These are phyloP conservation scores for Platycheirus rosarum DNA, from an alignment of 2,888 invertebrate species.

Conservation along the genomic window DNA sequence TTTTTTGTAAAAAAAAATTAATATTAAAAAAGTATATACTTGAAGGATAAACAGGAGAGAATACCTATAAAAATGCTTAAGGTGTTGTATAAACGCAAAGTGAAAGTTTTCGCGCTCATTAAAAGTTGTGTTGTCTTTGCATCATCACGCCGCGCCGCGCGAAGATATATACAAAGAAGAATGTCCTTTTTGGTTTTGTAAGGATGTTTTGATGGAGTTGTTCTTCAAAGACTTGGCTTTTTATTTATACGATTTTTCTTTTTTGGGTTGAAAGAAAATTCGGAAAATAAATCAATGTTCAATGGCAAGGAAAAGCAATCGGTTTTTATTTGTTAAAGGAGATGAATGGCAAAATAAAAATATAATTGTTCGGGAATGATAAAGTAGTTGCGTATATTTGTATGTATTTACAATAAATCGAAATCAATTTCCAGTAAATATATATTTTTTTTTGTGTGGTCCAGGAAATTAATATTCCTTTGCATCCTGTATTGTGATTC, in stretches of 20 bases:
- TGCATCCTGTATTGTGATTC: constrained; percentile 43
- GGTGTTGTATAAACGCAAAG: constrained; percentile 57
- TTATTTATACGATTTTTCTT: constrained; percentile 5
- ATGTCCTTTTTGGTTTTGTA: background rate
- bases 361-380: constrained; percentile 3
- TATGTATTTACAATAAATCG: background rate
- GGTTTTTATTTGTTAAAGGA: constrained; percentile 2
- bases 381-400: background rate
- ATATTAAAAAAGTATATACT: constrained; percentile 12
- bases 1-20: background rate
- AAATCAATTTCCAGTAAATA: constrained; percentile 35
- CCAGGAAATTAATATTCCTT: constrained; percentile 61
- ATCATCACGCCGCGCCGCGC: constrained; percentile 16
- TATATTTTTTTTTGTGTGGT: constrained; percentile 2
- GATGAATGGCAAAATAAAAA: constrained; percentile 7
- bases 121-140: constrained; percentile 56
- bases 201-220: constrained; percentile 25
- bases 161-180: background rate
- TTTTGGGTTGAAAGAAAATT: constrained; percentile 2
- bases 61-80: constrained; percentile 38
- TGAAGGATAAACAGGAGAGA: constrained; percentile 34
- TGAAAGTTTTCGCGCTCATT: constrained; percentile 70
- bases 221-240: constrained; percentile 38
- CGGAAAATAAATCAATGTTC: constrained; percentile 47
- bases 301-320: constrained; percentile 42